Percentiles rank a stretch among this genome's conserved stretches.
These are phyloP conservation scores for Medauroidea extradentata DNA, from an alignment of 1,140 invertebrate species.

Conservation along the genomic window DNA sequence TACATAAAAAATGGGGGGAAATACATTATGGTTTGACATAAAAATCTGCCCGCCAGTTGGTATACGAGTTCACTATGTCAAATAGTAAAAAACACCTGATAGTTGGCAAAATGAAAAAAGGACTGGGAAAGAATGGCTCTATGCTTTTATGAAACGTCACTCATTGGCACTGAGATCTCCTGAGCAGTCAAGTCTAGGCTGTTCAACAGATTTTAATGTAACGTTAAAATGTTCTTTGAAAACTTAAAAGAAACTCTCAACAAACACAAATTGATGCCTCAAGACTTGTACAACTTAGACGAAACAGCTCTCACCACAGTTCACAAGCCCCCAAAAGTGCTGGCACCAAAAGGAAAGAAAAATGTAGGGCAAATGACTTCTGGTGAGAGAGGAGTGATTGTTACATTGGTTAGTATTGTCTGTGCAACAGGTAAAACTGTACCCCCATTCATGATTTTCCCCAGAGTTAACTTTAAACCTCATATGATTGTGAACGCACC, in stretches of 20 bases:
- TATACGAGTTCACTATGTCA: neutral
- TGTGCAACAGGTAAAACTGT: slow-evolving; percentile 39
- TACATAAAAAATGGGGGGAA: no score
- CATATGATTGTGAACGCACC: slow-evolving; percentile 21
- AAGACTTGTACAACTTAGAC: slow-evolving; percentile 34
- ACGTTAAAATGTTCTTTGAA: neutral
- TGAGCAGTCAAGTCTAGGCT: neutral
- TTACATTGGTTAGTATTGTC: slow-evolving; percentile 39
- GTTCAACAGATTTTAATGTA: neutral
- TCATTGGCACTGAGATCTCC: neutral
- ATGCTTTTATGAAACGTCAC: neutral
- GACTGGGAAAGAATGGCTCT: neutral
- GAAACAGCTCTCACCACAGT: slow-evolving; percentile 41
- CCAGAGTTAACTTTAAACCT: slow-evolving; percentile 37
- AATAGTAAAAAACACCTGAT: neutral
- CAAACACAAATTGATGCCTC: slow-evolving; percentile 16
- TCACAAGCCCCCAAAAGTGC: slow-evolving; percentile 31
- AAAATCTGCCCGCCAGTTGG: neutral
- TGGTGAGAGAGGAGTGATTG: slow-evolving; percentile 35
- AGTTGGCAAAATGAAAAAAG: neutral
- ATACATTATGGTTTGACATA: no score
- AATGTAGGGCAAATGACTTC: slow-evolving; percentile 35
- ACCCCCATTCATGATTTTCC: slow-evolving; percentile 38
- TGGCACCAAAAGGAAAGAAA: slow-evolving; percentile 34
- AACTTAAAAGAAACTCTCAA: neutral